phyloP scores from a whole-genome alignment of 2,113 vertebrate genomes.

The Monarcha castaneiventris region DNA sequence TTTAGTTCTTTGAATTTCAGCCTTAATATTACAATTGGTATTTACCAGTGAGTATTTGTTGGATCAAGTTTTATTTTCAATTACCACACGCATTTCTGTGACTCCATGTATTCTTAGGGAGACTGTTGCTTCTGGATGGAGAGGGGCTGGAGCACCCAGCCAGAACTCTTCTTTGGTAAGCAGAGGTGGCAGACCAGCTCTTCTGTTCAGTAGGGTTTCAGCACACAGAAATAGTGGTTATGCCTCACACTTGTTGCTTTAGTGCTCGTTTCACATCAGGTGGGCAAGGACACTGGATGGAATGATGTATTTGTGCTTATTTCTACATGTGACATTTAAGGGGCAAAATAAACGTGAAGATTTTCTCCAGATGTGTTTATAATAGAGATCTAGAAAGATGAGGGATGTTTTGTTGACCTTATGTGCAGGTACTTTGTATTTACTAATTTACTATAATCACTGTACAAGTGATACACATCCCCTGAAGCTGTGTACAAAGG shows the following conservation, averaged over 20 bases:
- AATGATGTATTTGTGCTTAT: neutral
- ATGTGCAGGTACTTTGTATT: neutral
- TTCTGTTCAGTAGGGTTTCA: neutral
- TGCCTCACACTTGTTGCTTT: neutral
- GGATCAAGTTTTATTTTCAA: neutral
- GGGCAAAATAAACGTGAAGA: neutral
- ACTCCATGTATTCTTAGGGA: neutral
- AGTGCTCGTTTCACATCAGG: neutral
- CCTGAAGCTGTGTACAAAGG: neutral
- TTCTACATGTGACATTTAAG: neutral
- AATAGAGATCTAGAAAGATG: neutral
- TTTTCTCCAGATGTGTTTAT: slow-evolving; percentile 24
- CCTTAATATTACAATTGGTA: neutral
- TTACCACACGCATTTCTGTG: neutral
- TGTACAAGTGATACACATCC: neutral
- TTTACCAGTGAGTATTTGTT: neutral
- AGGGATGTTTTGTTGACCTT: neutral
- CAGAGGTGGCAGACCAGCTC: neutral
- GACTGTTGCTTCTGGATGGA: neutral
- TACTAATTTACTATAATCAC: neutral
- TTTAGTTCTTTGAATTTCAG: neutral
- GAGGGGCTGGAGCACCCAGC: neutral
- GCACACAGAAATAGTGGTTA: neutral
- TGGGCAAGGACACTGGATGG: neutral
- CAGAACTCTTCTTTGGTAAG: neutral